Percentiles rank a stretch among this genome's conserved stretches.
phyloP scores from a whole-genome alignment of 2,113 vertebrate species.

The Muscicapa adusta region DNA sequence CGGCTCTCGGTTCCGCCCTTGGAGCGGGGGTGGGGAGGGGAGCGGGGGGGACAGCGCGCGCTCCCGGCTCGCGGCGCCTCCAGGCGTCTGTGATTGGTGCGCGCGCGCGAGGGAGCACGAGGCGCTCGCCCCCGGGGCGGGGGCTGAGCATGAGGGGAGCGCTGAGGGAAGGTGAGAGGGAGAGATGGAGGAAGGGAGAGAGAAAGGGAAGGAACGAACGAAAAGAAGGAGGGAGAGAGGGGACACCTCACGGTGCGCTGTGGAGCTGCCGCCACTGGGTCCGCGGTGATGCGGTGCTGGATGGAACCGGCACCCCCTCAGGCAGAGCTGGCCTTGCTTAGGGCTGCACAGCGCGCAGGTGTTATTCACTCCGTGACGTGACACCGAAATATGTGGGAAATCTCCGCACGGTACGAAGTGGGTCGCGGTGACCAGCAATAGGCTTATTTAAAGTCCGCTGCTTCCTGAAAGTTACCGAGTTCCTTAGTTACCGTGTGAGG shows the following conservation, averaged over 20 bases:
- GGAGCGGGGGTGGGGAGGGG: background rate
- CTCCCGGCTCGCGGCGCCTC: background rate
- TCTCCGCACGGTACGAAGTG: background rate
- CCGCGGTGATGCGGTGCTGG: background rate
- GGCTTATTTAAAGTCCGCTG: background rate
- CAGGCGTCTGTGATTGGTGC: background rate
- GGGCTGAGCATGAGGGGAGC: background rate
- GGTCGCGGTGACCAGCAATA: fast-evolving
- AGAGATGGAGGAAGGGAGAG: background rate
- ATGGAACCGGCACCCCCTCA: background rate
- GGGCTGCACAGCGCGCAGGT: fast-evolving
- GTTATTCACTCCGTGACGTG: background rate
- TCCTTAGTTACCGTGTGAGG: background rate
- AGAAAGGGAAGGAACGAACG: too few species aligned
- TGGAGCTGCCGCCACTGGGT: fast-evolving
- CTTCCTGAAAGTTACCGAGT: background rate
- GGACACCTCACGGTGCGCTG: fast-evolving
- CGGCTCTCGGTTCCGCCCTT: background rate
- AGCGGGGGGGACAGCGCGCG: background rate
- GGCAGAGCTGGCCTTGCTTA: background rate
- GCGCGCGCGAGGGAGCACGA: background rate
- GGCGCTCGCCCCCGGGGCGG: background rate
- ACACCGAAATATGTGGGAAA: background rate
- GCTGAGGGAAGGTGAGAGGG: background rate
- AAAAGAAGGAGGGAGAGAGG: background rate